A percentile compares a stretch with the other conserved stretches of the same genome.
Evolutionary conservation across 2,888 invertebrate species (phyloP).

Genomic region (Hofmannophila pseudospretella): DNA sequence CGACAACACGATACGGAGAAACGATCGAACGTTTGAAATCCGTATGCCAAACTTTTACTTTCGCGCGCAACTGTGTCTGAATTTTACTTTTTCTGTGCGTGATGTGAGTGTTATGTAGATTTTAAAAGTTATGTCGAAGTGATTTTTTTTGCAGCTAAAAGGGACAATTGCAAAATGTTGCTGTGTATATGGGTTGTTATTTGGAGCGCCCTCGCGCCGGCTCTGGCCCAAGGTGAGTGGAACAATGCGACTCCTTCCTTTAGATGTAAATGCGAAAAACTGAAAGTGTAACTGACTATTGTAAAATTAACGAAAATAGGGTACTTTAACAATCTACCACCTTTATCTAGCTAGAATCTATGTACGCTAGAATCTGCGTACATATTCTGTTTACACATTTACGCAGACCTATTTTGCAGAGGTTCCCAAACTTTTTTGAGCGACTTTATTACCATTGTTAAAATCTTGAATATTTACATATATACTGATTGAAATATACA

Average conservation of each 20-base stretch:
- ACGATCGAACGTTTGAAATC: conserved; percentile 8
- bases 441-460: too few relatives aligned
- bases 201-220: conserved; percentile 64
- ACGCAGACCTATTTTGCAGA: too few relatives aligned
- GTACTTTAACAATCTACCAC: background rate
- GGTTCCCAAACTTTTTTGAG: too few relatives aligned
- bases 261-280: conserved; percentile 23
- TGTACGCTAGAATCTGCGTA: too few relatives aligned
- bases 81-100: conserved; percentile 11
- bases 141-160: conserved; percentile 24
- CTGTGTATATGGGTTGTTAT: conserved; percentile 58
- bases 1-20: conserved; percentile 14
- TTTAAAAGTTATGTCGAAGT: conserved; percentile 47
- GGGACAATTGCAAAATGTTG: conserved; percentile 60
- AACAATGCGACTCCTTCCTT: conserved; percentile 45
- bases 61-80: conserved; percentile 41
- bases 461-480: too few relatives aligned
- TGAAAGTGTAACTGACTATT: background rate
- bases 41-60: conserved; percentile 46
- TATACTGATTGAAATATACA: too few relatives aligned
- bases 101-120: conserved; percentile 29
- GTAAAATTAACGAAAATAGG: too few relatives aligned
- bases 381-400: too few relatives aligned
- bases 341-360: too few relatives aligned
- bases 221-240: conserved; percentile 67